These are phyloP conservation scores for Spodoptera litura DNA, from an alignment of 1,140 invertebrate species.

Conservation along the genomic window DNA sequence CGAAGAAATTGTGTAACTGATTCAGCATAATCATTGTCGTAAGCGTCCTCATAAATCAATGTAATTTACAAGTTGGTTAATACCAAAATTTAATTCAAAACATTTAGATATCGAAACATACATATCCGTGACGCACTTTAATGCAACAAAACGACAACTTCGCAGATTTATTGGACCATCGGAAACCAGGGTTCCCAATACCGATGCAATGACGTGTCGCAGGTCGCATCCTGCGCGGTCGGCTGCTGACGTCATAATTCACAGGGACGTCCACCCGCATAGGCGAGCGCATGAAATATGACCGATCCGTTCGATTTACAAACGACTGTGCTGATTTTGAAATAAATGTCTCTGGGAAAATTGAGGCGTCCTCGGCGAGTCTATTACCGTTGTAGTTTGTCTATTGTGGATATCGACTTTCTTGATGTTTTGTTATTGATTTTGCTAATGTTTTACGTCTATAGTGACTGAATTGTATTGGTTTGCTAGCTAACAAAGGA, in stretches of 20 bases:
- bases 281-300: conserved; percentile 48
- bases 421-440: no score
- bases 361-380: conserved; percentile 7
- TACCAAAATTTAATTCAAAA: not conserved
- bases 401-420: no score
- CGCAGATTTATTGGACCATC: conserved; percentile 49
- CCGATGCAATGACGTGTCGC: conserved; percentile 50
- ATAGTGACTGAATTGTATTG: no score
- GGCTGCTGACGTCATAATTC: conserved; percentile 52
- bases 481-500: no score
- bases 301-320: conserved; percentile 39
- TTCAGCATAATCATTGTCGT: no score
- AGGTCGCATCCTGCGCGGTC: conserved; percentile 52
- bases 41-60: no score
- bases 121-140: not conserved
- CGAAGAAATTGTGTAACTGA: not conserved
- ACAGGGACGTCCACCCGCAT: conserved; percentile 45
- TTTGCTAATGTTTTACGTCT: no score
- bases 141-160: conserved; percentile 36
- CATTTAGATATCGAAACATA: not conserved
- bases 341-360: conserved; percentile 37
- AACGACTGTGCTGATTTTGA: conserved; percentile 39
- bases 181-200: conserved; percentile 50
- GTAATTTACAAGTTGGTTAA: no score
- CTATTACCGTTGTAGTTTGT: not conserved